Percentiles rank a stretch among this genome's conserved stretches.
Conservation (phyloP, 2,113 vertebrate species). For the Lontra canadensis region DNA sequence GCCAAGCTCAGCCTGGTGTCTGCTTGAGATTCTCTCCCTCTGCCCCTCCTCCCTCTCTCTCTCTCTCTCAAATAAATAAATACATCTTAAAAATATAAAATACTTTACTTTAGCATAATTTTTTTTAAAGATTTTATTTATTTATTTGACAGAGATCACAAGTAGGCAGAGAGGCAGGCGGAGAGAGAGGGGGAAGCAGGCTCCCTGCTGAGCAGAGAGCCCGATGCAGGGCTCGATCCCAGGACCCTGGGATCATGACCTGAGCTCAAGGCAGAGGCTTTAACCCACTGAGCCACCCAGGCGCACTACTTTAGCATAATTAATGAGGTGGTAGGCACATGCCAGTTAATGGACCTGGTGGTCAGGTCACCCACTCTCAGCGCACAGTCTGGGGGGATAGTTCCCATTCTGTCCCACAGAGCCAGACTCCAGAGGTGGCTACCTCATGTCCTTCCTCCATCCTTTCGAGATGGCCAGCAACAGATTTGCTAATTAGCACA, state of each 20-base stretch:
- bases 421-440: neutral
- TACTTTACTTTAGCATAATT: neutral
- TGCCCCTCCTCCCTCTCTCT: neutral
- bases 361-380: no score
- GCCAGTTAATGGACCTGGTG: neutral
- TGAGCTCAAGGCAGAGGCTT: no score
- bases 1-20: neutral
- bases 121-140: no score
- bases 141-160: no score
- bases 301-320: neutral
- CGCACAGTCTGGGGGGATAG: neutral
- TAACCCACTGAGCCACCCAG: no score
- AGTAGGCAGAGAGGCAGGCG: no score
- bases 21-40: neutral
- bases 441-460: neutral
- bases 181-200: no score
- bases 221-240: no score
- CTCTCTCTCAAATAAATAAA: neutral
- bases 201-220: no score
- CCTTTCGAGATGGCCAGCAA: neutral
- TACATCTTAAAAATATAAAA: neutral
- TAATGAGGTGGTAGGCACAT: no score
- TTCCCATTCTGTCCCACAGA: neutral
- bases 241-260: no score
- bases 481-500: slow-evolving; percentile 20